Base-by-base conservation (phyloP, 2,113 vertebrate genomes). In the Dasyprocta punctata region DNA sequence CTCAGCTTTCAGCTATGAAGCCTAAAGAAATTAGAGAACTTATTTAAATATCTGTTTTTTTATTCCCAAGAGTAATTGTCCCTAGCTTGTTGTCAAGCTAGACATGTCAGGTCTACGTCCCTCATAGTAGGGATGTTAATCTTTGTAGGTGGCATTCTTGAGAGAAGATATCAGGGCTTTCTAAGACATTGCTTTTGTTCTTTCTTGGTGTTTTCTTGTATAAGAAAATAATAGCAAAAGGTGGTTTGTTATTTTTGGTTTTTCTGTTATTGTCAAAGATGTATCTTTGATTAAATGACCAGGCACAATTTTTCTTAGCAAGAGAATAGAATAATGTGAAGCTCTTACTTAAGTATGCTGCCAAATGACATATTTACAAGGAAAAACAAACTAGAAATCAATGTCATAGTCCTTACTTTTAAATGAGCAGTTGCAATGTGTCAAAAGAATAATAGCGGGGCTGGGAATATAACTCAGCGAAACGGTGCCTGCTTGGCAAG, bases 31-130 rank as follows among this genome's bases (percentile, higher is more conserved):
- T 82, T 88, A 24, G 38, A 85, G 81, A 91, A 86, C n/a, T 49
- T 87, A 82, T 16, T 78, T 63, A 90, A 73, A 94, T 89, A 44
- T 54, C 54, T 91, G 8, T 26, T 73, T 94, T 81, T 95, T 78
- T 60, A 58, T 84, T 69, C 44, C 16, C 58, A 63, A 75, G 67
- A 82, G 5, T 86, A 49, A 63, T 65, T 91, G 95, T 75, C 4
- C 3, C 58, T 89, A 44, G 33, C 80, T 96, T 95, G 7, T 36
- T 8, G 44, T 67, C 69, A 69, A 22, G n/a, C n/a, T n/a, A n/a
- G n/a, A n/a, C n/a, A 63, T 75, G 7, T 96, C 41, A 81, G 26
- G 85, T 69, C 33, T 92, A 3, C 80, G 47, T 84, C 11, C 44
- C 3, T 30, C 49, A 9, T 41, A 16, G 87, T 86, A 16, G 54